Conservation (phyloP, 1,140 invertebrate species). For the Drosophila pseudoobscura region DNA sequence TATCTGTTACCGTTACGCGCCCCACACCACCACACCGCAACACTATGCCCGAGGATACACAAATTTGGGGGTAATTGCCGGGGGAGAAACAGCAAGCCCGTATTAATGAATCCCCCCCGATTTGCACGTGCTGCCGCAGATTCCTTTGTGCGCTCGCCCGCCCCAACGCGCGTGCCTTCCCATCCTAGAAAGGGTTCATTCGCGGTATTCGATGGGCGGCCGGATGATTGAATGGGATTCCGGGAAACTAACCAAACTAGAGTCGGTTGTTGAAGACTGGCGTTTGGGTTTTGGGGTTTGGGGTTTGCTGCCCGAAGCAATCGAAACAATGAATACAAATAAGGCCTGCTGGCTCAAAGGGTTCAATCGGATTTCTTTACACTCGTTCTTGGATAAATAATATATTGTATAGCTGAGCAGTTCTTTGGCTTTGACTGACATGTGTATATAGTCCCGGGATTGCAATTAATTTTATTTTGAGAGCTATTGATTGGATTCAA, state of each 20-base stretch:
- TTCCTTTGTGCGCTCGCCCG: constrained; percentile 23
- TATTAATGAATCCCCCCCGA: constrained; percentile 39
- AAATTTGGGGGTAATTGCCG: constrained; percentile 44
- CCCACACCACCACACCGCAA: constrained; percentile 9
- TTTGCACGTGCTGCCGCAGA: constrained; percentile 35
- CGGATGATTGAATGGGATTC: constrained; percentile 26
- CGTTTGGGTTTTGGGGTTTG: too few relatives aligned
- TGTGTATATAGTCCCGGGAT: constrained; percentile 19
- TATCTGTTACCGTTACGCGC: constrained; percentile 30
- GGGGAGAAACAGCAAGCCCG: constrained; percentile 42
- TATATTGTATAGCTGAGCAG: background rate
- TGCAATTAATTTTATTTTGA: constrained; percentile 19
- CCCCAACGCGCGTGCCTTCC: background rate
- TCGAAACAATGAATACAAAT: constrained; percentile 29
- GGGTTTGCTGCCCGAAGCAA: background rate
- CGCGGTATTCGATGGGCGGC: too few relatives aligned
- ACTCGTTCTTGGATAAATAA: background rate
- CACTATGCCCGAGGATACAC: background rate
- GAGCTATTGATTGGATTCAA: too few relatives aligned
- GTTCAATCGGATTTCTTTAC: constrained; percentile 1
- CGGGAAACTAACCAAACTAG: constrained; percentile 4
- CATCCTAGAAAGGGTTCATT: constrained; percentile 13
- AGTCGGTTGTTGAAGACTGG: constrained; percentile 13
- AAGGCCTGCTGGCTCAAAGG: constrained; percentile 26
- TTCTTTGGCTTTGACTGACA: constrained; percentile 9